phyloP scores from a whole-genome alignment of 2,113 vertebrate genomes.

The Sturnus vulgaris region DNA sequence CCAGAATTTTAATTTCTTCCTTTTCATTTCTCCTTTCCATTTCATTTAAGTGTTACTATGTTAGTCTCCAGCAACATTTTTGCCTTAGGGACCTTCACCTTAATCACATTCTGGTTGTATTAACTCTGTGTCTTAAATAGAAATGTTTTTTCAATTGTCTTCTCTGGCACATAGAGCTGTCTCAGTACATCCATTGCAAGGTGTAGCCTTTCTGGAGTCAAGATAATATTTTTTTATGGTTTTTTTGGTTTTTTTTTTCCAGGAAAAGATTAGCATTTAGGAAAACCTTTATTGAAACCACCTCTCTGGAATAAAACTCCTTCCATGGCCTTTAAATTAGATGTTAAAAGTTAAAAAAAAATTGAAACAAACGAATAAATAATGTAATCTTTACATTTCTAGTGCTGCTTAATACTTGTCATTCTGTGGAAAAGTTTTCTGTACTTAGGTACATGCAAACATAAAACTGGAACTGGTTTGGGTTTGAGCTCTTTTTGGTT shows the following conservation, averaged over 20 bases:
- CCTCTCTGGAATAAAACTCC: background rate
- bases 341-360: background rate
- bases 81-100: background rate
- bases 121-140: background rate
- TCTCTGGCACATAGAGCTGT: background rate
- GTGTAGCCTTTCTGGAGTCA: background rate
- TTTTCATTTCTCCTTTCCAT: background rate
- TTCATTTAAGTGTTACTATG: background rate
- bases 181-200: background rate
- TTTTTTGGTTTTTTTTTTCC: background rate
- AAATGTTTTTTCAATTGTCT: background rate
- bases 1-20: background rate
- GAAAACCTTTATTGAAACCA: background rate
- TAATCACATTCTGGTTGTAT: constrained; percentile 1
- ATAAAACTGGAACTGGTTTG: background rate
- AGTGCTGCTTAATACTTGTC: background rate
- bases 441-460: background rate
- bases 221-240: background rate
- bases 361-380: background rate
- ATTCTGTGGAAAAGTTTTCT: background rate
- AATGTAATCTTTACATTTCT: background rate
- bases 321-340: background rate
- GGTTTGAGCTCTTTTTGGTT: background rate
- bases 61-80: background rate
- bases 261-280: background rate